Evolutionary conservation across 2,888 invertebrate genomes (phyloP).

Genomic region (Cordylochernes scorpioides): DNA sequence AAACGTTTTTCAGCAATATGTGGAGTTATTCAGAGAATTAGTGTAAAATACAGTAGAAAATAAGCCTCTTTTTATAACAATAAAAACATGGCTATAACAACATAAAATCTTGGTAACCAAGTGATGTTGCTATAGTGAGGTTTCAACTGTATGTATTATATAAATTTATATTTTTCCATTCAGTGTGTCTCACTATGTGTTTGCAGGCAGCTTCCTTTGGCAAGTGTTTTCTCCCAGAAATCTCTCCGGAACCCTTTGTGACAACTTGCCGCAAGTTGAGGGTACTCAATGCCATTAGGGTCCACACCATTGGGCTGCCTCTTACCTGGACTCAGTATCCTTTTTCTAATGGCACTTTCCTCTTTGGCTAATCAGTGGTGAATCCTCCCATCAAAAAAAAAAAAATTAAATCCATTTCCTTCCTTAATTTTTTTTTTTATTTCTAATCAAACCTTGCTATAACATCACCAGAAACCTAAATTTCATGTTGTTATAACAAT

Average conservation of each 20-base stretch:
- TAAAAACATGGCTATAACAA: too few species aligned
- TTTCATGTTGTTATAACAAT: too few species aligned
- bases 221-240: constrained; percentile 52
- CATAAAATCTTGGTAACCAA: too few species aligned
- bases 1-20: too few species aligned
- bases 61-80: neutral
- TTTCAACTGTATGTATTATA: too few species aligned
- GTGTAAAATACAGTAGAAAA: neutral
- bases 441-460: too few species aligned
- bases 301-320: constrained; percentile 62
- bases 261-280: constrained; percentile 56
- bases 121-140: too few species aligned
- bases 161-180: neutral
- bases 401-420: too few species aligned
- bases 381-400: too few species aligned
- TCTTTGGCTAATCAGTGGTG: neutral
- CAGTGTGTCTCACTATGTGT: too few species aligned
- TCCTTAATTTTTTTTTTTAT: too few species aligned
- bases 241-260: constrained; percentile 34
- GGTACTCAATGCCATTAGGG: constrained; percentile 65
- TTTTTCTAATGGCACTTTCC: constrained; percentile 2
- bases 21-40: neutral
- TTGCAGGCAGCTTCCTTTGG: constrained; percentile 69
- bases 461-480: too few species aligned
- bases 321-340: constrained; percentile 32